These are phyloP conservation scores for Dendrolimus houi DNA, from an alignment of 2,888 invertebrate species.

Conservation along the genomic window DNA sequence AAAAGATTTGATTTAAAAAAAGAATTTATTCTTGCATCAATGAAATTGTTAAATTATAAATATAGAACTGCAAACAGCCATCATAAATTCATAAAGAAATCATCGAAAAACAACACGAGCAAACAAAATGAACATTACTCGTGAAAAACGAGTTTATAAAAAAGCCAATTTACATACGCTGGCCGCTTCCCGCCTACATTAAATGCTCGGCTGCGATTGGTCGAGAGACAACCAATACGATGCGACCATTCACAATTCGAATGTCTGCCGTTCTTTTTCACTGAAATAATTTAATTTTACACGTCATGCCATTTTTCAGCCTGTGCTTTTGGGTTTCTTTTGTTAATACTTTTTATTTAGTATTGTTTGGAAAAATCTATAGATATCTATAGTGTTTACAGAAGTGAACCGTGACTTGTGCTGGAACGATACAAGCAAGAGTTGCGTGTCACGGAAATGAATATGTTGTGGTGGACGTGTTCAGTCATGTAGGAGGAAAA, in stretches of 20 bases:
- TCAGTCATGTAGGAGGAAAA: no score
- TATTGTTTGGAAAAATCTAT: background rate
- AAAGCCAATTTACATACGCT: conserved; percentile 65
- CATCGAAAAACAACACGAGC: conserved; percentile 17
- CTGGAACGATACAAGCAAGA: no score
- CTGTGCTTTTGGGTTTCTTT: conserved; percentile 7
- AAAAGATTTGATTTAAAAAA: no score
- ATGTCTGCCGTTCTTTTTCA: conserved; percentile 14
- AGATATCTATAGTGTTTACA: no score
- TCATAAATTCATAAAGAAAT: conserved; percentile 8
- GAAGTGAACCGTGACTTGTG: no score
- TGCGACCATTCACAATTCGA: conserved; percentile 38
- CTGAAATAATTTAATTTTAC: no score
- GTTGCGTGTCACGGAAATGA: no score
- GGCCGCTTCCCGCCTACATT: conserved; percentile 67
- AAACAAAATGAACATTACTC: conserved; percentile 28
- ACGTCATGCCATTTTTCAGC: no score
- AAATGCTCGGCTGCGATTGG: conserved; percentile 44
- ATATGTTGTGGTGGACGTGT: no score
- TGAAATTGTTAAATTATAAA: background rate
- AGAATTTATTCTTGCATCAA: no score
- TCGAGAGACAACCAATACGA: conserved; percentile 41
- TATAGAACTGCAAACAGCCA: background rate
- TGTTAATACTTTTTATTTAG: conserved; percentile 2
- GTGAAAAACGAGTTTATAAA: conserved; percentile 42